Base-by-base conservation (phyloP, 2,797 vertebrate genomes). In the Oryzias sinensis region DNA sequence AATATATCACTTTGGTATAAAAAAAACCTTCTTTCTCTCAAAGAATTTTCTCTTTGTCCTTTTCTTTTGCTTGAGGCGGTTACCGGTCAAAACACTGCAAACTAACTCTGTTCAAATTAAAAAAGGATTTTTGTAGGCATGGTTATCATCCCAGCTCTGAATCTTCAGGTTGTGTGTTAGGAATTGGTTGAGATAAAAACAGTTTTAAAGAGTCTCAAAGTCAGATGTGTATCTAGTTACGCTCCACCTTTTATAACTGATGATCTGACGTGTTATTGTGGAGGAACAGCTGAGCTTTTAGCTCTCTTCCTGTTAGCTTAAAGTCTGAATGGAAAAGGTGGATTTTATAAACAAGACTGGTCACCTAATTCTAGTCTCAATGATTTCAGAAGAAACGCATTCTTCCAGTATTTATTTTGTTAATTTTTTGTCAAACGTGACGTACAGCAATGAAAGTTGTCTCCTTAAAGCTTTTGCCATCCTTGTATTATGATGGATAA, bases 251-350 rank as follows among this genome's bases (percentile, higher is more conserved):
- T 27, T 27, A 6, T 2, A 27, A 27, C 27, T 2, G 27, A 27
- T 27, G 1, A 27, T 27, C 27, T 27, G 27, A 27, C 27, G 7
- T 27, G 20, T 22, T 22, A 27, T 27, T 27, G 27, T 27, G 43
- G 6, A 25, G 43, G 33, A 11, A 22, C 13, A 15, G 17, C 15
- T 22, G 56, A 18, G 14, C 8, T 54, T 61, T 50, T 55, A 47
- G 17, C 22, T 54, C 17, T 3, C 24, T 18, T 60, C 17, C 41
- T 46, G n/a, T 49, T 49, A 25, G 25, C 27, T 14, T 53, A 4
- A 58, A 40, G 20, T 48, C 25, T 58, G 14, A 55, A 50, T 51
- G 27, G 27, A 25, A 62, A 45, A 24, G 8, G 14, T 43, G 33
- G 29, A 33, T 4, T 14, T n/a, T 55, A 40, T 49, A 47, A 49